phyloP scores from a whole-genome alignment of 2,113 vertebrate species.

The Gallinago media region DNA sequence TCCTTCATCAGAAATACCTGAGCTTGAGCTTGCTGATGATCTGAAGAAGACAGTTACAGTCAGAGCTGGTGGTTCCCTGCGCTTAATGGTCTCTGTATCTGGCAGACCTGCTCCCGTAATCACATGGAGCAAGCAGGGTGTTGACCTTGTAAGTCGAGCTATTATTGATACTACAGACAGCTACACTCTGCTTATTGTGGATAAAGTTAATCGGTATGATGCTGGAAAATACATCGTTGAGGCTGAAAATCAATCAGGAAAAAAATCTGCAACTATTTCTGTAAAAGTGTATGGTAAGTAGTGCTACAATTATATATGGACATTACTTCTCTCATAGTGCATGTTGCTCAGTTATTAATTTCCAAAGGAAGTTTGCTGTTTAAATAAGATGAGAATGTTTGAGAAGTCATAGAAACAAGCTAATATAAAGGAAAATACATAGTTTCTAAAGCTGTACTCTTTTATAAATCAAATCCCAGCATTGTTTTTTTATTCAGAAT shows the following conservation, averaged over 20 bases:
- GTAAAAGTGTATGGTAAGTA: conserved; percentile 95
- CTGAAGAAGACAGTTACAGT: conserved; percentile 94
- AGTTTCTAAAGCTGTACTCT: not conserved
- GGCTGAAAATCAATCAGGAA: conserved; percentile 94
- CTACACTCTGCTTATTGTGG: conserved; percentile 90
- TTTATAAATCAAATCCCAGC: not conserved
- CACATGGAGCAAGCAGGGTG: conserved; percentile 91
- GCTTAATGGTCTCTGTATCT: conserved; percentile 87
- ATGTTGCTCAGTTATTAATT: not conserved
- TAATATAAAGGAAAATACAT: not conserved
- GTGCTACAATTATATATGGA: not conserved
- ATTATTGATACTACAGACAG: conserved; percentile 92
- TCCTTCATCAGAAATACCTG: conserved; percentile 88
- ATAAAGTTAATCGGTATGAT: conserved; percentile 96
- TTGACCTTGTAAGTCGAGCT: conserved; percentile 89
- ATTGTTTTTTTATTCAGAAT: not conserved
- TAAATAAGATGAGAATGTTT: not conserved
- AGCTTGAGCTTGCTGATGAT: conserved; percentile 94
- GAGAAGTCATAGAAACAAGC: not conserved
- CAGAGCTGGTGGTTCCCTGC: conserved; percentile 90
- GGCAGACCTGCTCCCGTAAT: conserved; percentile 90
- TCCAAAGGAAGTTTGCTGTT: not conserved
- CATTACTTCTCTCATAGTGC: not conserved
- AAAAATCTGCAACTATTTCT: conserved; percentile 92
- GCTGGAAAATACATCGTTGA: conserved; percentile 94